These are phyloP conservation scores for Paramormyrops kingsleyae DNA, from an alignment of 2,113 vertebrate species.

Conservation along the genomic window DNA sequence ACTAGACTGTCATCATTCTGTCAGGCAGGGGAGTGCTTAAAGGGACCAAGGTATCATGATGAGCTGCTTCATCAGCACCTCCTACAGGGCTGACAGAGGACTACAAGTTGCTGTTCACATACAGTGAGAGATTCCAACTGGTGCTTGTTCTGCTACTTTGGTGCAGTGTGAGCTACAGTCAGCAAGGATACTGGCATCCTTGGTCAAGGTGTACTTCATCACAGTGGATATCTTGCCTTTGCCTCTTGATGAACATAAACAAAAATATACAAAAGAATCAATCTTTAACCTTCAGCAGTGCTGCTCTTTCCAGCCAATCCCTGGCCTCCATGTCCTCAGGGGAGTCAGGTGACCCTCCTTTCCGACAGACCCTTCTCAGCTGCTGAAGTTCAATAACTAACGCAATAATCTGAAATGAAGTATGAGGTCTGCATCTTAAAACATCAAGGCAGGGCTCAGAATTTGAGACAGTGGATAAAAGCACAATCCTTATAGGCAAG, in stretches of 20 bases:
- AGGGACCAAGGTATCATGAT: background rate
- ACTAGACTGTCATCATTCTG: background rate
- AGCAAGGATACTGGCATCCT: background rate
- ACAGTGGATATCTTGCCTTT: background rate
- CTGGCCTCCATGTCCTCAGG: background rate
- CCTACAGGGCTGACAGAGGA: background rate
- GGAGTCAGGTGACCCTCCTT: background rate
- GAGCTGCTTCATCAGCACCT: background rate
- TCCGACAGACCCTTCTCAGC: background rate
- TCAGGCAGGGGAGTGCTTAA: background rate
- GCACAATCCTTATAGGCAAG: background rate
- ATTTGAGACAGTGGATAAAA: background rate
- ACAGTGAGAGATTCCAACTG: background rate
- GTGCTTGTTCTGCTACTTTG: background rate
- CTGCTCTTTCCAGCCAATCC: constrained; percentile 18
- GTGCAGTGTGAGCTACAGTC: background rate
- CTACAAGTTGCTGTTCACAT: background rate
- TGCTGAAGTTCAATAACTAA: constrained; percentile 23
- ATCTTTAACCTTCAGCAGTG: constrained; percentile 16
- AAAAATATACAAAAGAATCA: background rate
- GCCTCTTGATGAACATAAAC: background rate
- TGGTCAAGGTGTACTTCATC: background rate
- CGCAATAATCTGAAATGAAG: constrained; percentile 6
- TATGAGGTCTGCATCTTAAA: background rate
- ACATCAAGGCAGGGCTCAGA: background rate